Conservation (phyloP, 2,888 invertebrate genomes). For the Cistogaster globosa region DNA sequence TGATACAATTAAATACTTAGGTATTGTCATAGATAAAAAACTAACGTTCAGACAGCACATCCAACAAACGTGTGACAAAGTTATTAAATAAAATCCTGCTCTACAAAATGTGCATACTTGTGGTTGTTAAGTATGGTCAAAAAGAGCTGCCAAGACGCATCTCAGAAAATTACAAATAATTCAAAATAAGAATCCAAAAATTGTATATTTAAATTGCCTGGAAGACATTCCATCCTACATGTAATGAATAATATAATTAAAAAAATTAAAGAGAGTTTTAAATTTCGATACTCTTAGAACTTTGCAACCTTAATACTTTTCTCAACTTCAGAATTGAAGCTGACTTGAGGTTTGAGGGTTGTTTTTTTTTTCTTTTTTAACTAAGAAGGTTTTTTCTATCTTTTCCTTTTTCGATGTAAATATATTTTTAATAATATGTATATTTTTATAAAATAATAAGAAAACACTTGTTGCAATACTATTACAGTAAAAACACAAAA, state of each 20-base stretch:
- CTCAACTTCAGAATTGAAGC: too few species aligned
- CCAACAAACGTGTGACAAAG: background rate
- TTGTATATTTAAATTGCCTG: background rate
- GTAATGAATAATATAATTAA: background rate
- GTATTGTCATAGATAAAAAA: constrained; percentile 1
- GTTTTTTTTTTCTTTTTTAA: too few species aligned
- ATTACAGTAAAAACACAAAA: too few species aligned
- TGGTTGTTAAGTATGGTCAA: background rate
- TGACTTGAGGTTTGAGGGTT: too few species aligned
- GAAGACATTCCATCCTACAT: background rate
- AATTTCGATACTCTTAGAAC: background rate
- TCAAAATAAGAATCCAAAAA: constrained; percentile 14
- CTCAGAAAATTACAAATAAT: constrained; percentile 5
- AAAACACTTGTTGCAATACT: too few species aligned
- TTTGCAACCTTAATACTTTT: too few species aligned
- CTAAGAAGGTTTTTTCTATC: too few species aligned
- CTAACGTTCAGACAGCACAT: constrained; percentile 6
- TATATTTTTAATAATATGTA: too few species aligned
- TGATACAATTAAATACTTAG: background rate
- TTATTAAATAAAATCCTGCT: background rate
- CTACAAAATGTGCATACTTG: background rate
- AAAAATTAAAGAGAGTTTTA: background rate
- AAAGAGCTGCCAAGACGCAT: background rate
- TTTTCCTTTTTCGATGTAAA: too few species aligned
- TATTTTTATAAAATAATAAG: too few species aligned